phyloP scores from a whole-genome alignment of 1,140 invertebrate genomes.

The Dermatophagoides farinae region DNA sequence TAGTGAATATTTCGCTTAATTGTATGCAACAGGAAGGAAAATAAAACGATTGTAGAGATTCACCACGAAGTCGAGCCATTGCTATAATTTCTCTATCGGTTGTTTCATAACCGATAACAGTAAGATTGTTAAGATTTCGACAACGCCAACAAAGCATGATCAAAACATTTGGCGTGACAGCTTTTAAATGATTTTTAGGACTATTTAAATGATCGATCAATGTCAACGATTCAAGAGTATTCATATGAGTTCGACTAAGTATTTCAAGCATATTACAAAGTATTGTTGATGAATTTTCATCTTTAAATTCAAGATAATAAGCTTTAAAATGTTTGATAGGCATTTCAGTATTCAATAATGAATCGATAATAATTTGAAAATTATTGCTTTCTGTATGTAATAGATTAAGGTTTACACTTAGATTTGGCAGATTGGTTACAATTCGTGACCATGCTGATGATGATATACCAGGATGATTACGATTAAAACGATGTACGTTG shows the following conservation, averaged over 20 bases:
- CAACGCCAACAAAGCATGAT: slow-evolving; percentile 1
- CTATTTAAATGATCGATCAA: neutral
- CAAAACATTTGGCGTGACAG: neutral
- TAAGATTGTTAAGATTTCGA: neutral
- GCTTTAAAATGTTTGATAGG: neutral
- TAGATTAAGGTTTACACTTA: neutral
- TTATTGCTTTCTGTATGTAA: neutral
- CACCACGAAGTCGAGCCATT: slow-evolving; percentile 1
- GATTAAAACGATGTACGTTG: slow-evolving; percentile 1
- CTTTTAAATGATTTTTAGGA: neutral
- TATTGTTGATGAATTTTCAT: neutral
- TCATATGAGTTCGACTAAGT: neutral
- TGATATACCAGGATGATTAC: neutral
- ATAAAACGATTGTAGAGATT: neutral
- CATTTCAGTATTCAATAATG: neutral
- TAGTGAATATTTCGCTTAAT: neutral
- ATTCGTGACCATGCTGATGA: neutral
- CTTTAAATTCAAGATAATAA: slow-evolving; percentile 4
- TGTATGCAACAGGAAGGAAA: slow-evolving; percentile 2
- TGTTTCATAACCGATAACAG: neutral
- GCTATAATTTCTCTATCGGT: neutral
- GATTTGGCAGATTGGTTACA: neutral
- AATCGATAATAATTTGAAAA: neutral
- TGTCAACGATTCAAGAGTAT: neutral
- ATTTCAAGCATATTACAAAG: neutral